Percentiles rank a stretch among this genome's conserved stretches.
These are phyloP conservation scores for Geotrypetes seraphini DNA, from an alignment of 2,797 vertebrate genomes.

Conservation along the genomic window DNA sequence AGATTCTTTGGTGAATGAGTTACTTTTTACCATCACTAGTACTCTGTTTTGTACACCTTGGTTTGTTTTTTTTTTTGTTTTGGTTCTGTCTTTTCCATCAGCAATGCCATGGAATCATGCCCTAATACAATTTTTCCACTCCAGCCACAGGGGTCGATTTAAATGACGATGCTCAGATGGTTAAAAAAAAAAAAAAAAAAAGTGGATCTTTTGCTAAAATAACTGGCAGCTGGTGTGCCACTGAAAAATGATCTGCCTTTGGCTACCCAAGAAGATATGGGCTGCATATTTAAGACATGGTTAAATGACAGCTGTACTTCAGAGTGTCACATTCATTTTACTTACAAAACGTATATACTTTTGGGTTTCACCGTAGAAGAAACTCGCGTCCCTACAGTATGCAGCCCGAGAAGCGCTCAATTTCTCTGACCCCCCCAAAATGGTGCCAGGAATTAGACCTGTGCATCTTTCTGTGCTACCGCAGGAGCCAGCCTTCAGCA, in stretches of 20 bases:
- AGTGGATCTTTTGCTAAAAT: too few relatives aligned
- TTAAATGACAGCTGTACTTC: too few relatives aligned
- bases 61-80: constrained; percentile 45
- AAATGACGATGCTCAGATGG: constrained; percentile 50
- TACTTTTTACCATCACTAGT: constrained; percentile 55
- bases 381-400: constrained; percentile 1
- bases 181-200: constrained; percentile 6
- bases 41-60: constrained; percentile 42
- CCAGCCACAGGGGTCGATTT: constrained; percentile 94
- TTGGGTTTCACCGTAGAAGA: neutral
- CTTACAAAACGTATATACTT: too few relatives aligned
- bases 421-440: too few relatives aligned
- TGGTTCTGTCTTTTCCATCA: constrained; percentile 56
- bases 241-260: too few relatives aligned
- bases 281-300: too few relatives aligned
- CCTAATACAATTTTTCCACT: constrained; percentile 60
- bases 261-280: too few relatives aligned
- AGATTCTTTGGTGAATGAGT: constrained; percentile 79
- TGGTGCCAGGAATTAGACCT: too few relatives aligned
- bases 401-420: neutral
- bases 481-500: too few relatives aligned
- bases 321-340: too few relatives aligned
- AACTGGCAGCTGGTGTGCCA: too few relatives aligned
- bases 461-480: too few relatives aligned
- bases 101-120: constrained; percentile 50